Conservation (phyloP, 1,140 invertebrate species). For the Drosophila bifasciata region DNA sequence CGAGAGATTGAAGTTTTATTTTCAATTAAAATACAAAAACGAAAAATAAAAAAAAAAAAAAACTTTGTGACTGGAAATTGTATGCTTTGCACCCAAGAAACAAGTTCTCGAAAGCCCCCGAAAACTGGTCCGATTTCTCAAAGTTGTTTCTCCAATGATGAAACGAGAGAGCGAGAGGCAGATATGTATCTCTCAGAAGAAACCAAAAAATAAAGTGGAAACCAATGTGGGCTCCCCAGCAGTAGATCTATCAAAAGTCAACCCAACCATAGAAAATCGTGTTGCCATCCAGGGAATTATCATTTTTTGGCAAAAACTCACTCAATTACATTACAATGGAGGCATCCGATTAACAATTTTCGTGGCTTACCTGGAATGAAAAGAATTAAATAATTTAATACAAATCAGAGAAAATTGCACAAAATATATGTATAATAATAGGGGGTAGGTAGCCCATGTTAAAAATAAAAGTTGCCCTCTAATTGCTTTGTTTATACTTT, state of each 20-base stretch:
- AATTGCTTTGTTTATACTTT: too few species aligned
- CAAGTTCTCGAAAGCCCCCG: constrained; percentile 56
- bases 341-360: not conserved
- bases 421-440: not conserved
- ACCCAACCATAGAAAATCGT: constrained; percentile 15
- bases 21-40: constrained; percentile 65
- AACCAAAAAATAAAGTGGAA: constrained; percentile 31
- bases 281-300: constrained; percentile 13
- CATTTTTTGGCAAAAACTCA: constrained; percentile 29
- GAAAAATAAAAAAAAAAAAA: constrained; percentile 14
- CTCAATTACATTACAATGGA: not conserved
- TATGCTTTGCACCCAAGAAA: constrained; percentile 24
- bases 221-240: constrained; percentile 46
- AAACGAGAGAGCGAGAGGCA: constrained; percentile 7
- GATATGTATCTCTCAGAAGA: constrained; percentile 46
- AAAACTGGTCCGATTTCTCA: constrained; percentile 72
- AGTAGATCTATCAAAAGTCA: too few species aligned
- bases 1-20: too few species aligned
- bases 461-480: too few species aligned
- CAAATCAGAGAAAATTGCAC: not conserved
- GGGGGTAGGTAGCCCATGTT: too few species aligned
- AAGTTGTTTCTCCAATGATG: constrained; percentile 37
- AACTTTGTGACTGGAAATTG: not conserved
- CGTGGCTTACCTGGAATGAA: constrained; percentile 29
- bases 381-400: constrained; percentile 22